Evolutionary conservation across 1,140 invertebrate genomes (phyloP).

Genomic region (Glossosoma conforme): DNA sequence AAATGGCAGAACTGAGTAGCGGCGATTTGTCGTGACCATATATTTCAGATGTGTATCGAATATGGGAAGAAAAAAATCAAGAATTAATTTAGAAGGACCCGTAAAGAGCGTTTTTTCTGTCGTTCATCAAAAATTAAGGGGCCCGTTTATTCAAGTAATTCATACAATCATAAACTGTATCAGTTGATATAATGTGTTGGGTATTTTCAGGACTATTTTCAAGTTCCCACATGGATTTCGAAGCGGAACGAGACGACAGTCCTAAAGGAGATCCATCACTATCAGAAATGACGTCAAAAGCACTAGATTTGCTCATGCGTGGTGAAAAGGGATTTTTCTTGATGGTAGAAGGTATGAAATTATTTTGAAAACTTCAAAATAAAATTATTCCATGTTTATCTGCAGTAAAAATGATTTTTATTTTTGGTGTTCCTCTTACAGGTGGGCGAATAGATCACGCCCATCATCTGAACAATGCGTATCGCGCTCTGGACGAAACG

Average conservation of each 20-base stretch:
- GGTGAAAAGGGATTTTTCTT: constrained; percentile 59
- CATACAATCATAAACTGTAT: no score
- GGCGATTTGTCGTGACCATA: no score
- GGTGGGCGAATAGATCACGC: constrained; percentile 69
- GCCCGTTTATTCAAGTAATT: no score
- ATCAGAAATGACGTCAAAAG: constrained; percentile 75
- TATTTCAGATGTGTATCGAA: no score
- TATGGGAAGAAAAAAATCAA: no score
- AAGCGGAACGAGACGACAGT: constrained; percentile 41
- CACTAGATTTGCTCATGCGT: constrained; percentile 67
- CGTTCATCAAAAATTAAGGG: no score
- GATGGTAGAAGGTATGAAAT: constrained; percentile 47
- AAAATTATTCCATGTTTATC: neutral
- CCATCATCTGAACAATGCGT: constrained; percentile 67
- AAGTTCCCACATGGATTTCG: constrained; percentile 58
- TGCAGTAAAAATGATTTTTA: no score
- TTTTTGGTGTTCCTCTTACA: constrained; percentile 41
- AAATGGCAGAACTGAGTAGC: no score
- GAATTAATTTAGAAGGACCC: no score
- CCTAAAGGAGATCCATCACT: constrained; percentile 54
- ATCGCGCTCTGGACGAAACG: constrained; percentile 62
- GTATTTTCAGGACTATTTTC: constrained; percentile 50
- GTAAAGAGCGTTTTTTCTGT: no score
- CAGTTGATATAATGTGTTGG: no score
- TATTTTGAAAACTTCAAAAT: neutral